Base-by-base conservation (phyloP, 2,888 invertebrate species). In the Deladenus siricidicola region DNA sequence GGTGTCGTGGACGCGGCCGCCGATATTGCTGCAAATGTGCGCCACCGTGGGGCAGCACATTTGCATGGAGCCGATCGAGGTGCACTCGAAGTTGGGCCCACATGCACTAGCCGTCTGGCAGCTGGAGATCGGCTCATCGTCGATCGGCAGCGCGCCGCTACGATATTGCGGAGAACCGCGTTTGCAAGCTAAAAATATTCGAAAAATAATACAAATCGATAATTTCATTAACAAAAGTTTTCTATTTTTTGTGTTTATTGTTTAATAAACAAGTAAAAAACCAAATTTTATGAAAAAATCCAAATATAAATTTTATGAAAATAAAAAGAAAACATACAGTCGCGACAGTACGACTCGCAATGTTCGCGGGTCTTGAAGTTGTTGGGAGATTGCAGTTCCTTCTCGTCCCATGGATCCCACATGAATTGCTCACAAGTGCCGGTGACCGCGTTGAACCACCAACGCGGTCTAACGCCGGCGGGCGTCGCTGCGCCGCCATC, bases 381-480 rank as follows among this genome's bases (percentile, higher is more conserved):
- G 71, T 76, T 76, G 45, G 76, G 75, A 43, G 73, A 61, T 64
- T 77, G 76, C 63, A 74, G 71, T 63, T 75, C 74, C 52, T 68
- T 72, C 70, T 75, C 76, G 67, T 75, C 75, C 76, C 75, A 77
- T 50, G 76, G 76, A 55, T 76, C 76, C 76, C 76, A 78, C 72
- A 74, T 71, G 69, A 78, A 78, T 62, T 75, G 76, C 59, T 77
- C 74, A 58, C 77, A 77, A 14, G 73, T 76, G 48, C 72, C 75
- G 56, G 75, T 77, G 23, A 74, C 74, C 8, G 75, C 70, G 57
- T 77, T 77, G 67, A 70, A 77, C 74, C 74, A 74, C 74, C 74
- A 74, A 45, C 74, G 60, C 26, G 76, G 76, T 28, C 76, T 51
- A 19, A 76, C 76, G 53, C 76, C 76, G 26, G 76, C 76, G 6